A percentile compares a stretch with the other conserved stretches of the same genome.
These are phyloP conservation scores for Euspilapteryx auroguttella DNA, from an alignment of 2,888 invertebrate genomes.

Conservation along the genomic window DNA sequence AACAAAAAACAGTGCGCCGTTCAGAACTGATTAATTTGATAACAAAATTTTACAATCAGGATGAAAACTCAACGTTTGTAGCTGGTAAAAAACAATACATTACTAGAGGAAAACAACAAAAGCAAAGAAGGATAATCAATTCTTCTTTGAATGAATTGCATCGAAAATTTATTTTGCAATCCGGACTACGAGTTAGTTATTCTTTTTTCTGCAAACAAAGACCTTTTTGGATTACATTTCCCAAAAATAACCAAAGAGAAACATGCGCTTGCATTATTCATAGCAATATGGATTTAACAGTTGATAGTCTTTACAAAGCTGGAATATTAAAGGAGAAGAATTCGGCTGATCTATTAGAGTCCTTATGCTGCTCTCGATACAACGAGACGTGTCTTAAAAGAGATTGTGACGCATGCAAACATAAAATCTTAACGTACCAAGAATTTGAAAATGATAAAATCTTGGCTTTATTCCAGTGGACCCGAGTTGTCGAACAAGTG, in stretches of 20 bases:
- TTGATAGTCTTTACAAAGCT: background rate
- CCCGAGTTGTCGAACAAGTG: no score
- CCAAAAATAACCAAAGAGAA: background rate
- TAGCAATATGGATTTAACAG: background rate
- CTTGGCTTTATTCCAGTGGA: no score
- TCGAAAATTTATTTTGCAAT: background rate
- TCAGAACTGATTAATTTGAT: no score
- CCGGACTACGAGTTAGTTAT: background rate
- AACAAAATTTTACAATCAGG: no score
- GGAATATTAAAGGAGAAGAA: background rate
- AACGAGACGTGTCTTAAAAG: background rate
- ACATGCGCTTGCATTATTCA: background rate
- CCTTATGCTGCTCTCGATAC: background rate
- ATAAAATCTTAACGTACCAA: background rate
- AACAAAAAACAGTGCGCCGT: no score
- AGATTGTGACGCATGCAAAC: slow-evolving; percentile 1
- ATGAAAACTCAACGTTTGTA: no score
- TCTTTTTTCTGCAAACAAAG: background rate
- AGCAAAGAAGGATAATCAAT: background rate
- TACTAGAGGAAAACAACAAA: background rate
- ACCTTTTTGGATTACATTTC: background rate
- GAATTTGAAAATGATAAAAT: slow-evolving; percentile 4
- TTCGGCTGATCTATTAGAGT: background rate
- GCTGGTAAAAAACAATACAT: slow-evolving; percentile 1
- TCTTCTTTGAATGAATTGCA: background rate